These are phyloP conservation scores for Silurus lanzhouensis DNA, from an alignment of 2,797 vertebrate species.

Conservation along the genomic window DNA sequence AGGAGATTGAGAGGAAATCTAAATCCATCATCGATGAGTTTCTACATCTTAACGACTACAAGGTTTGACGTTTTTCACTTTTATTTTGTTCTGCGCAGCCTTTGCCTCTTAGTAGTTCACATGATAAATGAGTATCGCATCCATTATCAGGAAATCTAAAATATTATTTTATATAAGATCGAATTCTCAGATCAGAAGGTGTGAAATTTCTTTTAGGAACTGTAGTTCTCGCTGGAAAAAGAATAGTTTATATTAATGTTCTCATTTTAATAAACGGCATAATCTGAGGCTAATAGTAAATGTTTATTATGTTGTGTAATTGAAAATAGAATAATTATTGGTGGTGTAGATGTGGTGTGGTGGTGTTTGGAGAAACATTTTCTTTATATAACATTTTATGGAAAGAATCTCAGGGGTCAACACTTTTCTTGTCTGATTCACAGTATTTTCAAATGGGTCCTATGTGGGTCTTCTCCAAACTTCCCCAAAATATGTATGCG, in stretches of 20 bases:
- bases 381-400: neutral
- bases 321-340: neutral
- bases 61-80: slow-evolving; percentile 73
- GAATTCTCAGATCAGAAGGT: neutral
- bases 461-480: no score
- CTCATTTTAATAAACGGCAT: neutral
- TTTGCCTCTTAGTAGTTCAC: neutral
- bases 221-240: neutral
- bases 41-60: slow-evolving; percentile 96
- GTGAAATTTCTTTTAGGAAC: neutral
- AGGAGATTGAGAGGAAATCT: slow-evolving; percentile 89
- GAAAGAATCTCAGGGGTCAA: neutral
- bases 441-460: no score
- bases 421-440: neutral
- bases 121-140: neutral
- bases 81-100: neutral
- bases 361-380: neutral
- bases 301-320: neutral
- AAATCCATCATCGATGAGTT: slow-evolving; percentile 97
- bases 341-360: no score
- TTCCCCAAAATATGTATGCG: no score
- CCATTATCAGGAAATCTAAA: neutral
- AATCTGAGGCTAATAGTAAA: neutral
- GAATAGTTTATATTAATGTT: neutral
- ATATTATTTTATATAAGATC: neutral